These are phyloP conservation scores for Pluvialis apricaria DNA, from an alignment of 2,113 vertebrate species.

Conservation along the genomic window DNA sequence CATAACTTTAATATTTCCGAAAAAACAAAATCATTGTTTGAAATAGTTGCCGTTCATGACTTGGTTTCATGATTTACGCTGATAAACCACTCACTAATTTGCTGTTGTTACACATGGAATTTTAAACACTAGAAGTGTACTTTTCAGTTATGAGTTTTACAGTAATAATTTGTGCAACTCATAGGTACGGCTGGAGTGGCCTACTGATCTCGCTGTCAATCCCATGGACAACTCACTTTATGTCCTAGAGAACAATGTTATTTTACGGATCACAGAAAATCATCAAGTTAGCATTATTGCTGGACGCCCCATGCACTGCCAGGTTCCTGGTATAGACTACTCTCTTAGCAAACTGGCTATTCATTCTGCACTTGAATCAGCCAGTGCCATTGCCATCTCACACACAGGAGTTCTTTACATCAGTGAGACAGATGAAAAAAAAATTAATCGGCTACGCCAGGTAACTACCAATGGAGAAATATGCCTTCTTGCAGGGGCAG, in stretches of 20 bases:
- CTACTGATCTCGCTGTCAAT: constrained; percentile 96
- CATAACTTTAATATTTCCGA: constrained; percentile 36
- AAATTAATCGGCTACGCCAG: constrained; percentile 94
- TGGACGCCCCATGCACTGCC: constrained; percentile 97
- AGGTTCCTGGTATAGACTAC: constrained; percentile 98
- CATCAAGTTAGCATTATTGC: constrained; percentile 99
- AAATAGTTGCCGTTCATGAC: constrained; percentile 43
- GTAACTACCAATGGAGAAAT: constrained; percentile 97
- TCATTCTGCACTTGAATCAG: constrained; percentile 95
- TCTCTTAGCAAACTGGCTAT: constrained; percentile 98
- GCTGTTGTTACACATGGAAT: constrained; percentile 58
- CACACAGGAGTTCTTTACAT: constrained; percentile 96
- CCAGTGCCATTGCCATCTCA: constrained; percentile 94
- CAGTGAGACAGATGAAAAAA: constrained; percentile 98
- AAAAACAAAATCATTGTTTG: constrained; percentile 39
- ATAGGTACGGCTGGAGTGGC: constrained; percentile 98
- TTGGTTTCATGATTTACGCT: constrained; percentile 45
- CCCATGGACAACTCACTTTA: constrained; percentile 99
- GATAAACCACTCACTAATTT: constrained; percentile 62
- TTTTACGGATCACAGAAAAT: constrained; percentile 97
- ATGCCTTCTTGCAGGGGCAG: constrained; percentile 91
- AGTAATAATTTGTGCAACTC: constrained; percentile 59
- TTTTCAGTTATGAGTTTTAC: constrained; percentile 52
- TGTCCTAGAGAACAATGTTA: constrained; percentile 97
- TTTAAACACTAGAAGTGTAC: constrained; percentile 61